Evolutionary conservation across 2,113 vertebrate species (phyloP).

Genomic region (Morone saxatilis): DNA sequence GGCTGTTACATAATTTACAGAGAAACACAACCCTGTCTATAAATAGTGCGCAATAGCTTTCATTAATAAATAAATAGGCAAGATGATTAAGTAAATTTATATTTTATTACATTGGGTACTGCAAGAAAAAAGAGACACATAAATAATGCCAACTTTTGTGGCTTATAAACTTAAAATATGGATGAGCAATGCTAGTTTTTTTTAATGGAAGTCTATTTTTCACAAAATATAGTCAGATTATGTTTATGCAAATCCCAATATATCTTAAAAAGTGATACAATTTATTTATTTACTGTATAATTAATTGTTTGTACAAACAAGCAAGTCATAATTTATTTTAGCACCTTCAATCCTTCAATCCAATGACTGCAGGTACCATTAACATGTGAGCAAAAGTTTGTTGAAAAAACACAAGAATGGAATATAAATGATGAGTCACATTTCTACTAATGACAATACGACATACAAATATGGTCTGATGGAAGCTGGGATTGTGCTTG

Average conservation of each 20-base stretch:
- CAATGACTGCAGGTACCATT: neutral
- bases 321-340: neutral
- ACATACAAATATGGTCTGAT: slow-evolving; percentile 16
- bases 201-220: neutral
- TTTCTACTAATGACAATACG: slow-evolving; percentile 16
- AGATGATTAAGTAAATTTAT: slow-evolving; percentile 38
- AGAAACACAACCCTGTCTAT: slow-evolving; percentile 12
- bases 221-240: neutral
- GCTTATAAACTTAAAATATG: neutral
- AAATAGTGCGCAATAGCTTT: slow-evolving; percentile 1
- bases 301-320: neutral
- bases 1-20: slow-evolving; percentile 33
- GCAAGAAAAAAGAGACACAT: slow-evolving; percentile 1
- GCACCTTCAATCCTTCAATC: neutral
- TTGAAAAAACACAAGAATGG: slow-evolving; percentile 7
- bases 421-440: slow-evolving; percentile 36
- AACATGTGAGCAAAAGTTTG: neutral
- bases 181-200: neutral
- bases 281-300: neutral
- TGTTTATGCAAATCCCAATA: neutral
- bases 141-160: slow-evolving; percentile 15
- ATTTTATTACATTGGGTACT: neutral
- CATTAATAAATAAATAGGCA: slow-evolving; percentile 47
- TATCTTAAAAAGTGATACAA: neutral
- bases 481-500: slow-evolving; percentile 27